phyloP scores from a whole-genome alignment of 2,113 vertebrate genomes.

The Varanus komodoensis region DNA sequence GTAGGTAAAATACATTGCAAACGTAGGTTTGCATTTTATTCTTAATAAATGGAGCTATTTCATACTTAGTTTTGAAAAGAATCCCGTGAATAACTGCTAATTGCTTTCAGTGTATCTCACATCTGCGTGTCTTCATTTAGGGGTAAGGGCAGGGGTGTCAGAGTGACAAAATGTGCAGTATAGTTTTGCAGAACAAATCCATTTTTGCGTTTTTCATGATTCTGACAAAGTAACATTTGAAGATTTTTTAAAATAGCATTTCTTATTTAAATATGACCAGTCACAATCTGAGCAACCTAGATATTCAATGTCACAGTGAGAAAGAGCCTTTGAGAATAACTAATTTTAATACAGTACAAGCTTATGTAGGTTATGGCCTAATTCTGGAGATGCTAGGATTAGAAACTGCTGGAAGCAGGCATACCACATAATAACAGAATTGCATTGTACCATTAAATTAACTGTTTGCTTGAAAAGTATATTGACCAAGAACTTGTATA shows the following conservation, averaged over 20 bases:
- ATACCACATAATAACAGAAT: background rate
- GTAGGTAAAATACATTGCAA: background rate
- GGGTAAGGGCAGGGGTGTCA: background rate
- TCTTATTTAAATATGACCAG: slow-evolving; percentile 66
- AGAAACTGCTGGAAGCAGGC: background rate
- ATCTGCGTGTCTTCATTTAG: background rate
- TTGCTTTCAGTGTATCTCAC: background rate
- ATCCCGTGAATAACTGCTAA: background rate
- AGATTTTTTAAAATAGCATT: slow-evolving; percentile 58
- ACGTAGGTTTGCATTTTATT: background rate
- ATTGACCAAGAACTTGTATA: background rate
- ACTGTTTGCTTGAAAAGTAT: background rate
- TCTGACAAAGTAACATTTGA: slow-evolving; percentile 37
- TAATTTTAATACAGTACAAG: background rate
- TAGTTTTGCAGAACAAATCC: slow-evolving; percentile 11
- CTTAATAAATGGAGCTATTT: background rate
- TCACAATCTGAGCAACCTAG: slow-evolving; percentile 45
- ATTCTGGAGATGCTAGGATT: slow-evolving; percentile 5
- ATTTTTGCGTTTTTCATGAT: background rate
- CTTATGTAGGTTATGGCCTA: slow-evolving; percentile 1
- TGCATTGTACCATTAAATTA: background rate
- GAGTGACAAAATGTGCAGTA: background rate
- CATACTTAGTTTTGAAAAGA: background rate
- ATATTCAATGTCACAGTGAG: background rate
- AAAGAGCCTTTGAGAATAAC: background rate